These are phyloP conservation scores for Amphiduros pacificus DNA, from an alignment of 2,888 invertebrate genomes.

Conservation along the genomic window DNA sequence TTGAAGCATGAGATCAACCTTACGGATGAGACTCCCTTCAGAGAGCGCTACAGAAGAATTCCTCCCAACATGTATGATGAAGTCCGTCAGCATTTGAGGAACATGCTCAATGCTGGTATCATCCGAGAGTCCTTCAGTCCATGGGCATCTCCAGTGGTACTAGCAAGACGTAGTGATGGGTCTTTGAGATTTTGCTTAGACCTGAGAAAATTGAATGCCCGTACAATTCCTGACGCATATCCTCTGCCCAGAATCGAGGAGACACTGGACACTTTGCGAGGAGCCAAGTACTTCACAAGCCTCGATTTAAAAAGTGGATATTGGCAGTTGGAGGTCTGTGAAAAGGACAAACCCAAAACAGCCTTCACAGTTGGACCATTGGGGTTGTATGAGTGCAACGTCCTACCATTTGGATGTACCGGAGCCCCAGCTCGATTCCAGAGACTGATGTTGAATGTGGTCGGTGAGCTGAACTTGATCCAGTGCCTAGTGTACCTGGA, in stretches of 20 bases:
- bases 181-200: neutral
- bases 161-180: neutral
- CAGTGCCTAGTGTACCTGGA: conserved; percentile 22
- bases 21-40: neutral
- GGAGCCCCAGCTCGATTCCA: neutral
- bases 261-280: neutral
- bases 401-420: neutral
- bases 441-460: neutral
- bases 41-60: neutral
- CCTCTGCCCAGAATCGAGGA: neutral
- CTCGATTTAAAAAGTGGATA: neutral
- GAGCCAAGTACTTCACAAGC: neutral
- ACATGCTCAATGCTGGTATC: neutral
- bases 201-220: neutral
- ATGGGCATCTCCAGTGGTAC: neutral
- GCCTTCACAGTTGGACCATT: neutral
- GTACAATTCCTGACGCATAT: neutral
- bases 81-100: neutral
- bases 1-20: neutral
- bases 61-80: neutral
- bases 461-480: neutral
- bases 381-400: neutral
- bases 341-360: neutral
- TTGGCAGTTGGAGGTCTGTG: neutral
- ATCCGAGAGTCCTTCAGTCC: neutral